Base-by-base conservation (phyloP, 2,888 invertebrate genomes). In the Chymomyza procnemis region DNA sequence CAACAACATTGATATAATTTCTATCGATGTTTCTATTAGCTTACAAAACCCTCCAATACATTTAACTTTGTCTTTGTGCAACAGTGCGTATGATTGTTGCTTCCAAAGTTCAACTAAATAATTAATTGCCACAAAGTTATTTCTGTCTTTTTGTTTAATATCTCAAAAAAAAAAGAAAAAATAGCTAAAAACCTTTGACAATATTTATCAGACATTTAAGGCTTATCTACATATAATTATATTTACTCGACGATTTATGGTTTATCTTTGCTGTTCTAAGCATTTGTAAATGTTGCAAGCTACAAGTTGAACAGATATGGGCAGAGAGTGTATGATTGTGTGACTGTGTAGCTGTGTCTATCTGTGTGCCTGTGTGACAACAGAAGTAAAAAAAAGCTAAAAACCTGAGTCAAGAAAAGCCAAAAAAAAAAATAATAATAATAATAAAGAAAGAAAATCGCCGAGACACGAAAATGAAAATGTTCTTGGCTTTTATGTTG, bases 401-500 rank as follows among this genome's bases (percentile, higher is more conserved):
- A 75, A 52, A 55, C 26, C 58, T 55, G 59, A 55, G n/a, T n/a
- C n/a, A n/a, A n/a, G n/a, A n/a, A n/a, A 21, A 61, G 63, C 56
- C 52, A 62, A 67, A 73, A 64, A 62, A 50, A 56, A 14, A 4
- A 0, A 47, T 3, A 47, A n/a, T 3, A 56, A 62, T 47, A 56
- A 14, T 1, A 0, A 47, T 3, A 47, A n/a, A 2, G 54, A 58
- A 22, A 58, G 58, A 57, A 14, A 21, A 64, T 30, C 55, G 26
- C 48, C 34, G 26, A 59, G 47, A 64, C 50, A 46, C 57, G 61
- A 61, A 50, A 63, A 64, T 63, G 60, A 67, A 66, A 75, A 75
- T 70, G 74, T 67, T 66, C 79, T 80, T 78, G 69, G 73, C 75
- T 80, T 80, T 74, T 69, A 69, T 73, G 73, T 69, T 65, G 34